Percentiles rank a stretch among this genome's conserved stretches.
phyloP scores from a whole-genome alignment of 2,888 invertebrate genomes.

The Patella ulyssiponensis region DNA sequence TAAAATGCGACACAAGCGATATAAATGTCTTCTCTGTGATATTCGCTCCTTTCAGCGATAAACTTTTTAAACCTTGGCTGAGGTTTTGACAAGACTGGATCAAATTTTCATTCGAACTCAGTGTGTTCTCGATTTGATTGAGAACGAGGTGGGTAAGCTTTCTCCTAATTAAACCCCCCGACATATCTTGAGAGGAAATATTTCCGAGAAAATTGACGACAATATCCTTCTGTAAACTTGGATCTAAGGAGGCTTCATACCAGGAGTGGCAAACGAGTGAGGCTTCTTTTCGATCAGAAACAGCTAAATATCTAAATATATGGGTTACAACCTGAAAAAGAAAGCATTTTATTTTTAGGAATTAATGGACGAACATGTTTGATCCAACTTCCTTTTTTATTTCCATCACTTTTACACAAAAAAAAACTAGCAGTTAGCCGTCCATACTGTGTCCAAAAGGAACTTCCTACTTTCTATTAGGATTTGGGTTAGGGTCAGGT shows the following conservation, averaged over 20 bases:
- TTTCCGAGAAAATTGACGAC: conserved; percentile 71
- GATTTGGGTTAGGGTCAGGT: no score
- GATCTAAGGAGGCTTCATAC: conserved; percentile 80
- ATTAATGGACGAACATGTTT: neutral
- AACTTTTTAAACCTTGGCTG: conserved; percentile 51
- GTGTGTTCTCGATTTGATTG: conserved; percentile 59
- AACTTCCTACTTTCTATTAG: no score
- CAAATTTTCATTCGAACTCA: conserved; percentile 46
- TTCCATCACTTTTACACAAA: no score
- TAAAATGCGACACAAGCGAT: conserved; percentile 59
- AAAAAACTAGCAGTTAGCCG: no score
- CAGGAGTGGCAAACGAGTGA: conserved; percentile 79
- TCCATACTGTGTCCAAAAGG: no score
- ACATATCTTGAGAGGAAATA: conserved; percentile 21
- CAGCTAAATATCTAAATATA: conserved; percentile 68
- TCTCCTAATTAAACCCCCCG: conserved; percentile 43
- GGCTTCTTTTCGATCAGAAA: conserved; percentile 79
- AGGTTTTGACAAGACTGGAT: conserved; percentile 57
- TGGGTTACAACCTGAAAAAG: conserved; percentile 65
- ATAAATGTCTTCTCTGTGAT: conserved; percentile 65
- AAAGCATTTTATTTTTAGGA: neutral
- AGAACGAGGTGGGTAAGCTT: conserved; percentile 59
- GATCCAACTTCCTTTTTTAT: no score
- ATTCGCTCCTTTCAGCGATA: conserved; percentile 64
- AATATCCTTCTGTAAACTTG: conserved; percentile 76